Evolutionary conservation across 2,888 invertebrate genomes (phyloP), one percentile per base, ranked within the genome.

Genomic region (Ditylenchus weischeri): DNA sequence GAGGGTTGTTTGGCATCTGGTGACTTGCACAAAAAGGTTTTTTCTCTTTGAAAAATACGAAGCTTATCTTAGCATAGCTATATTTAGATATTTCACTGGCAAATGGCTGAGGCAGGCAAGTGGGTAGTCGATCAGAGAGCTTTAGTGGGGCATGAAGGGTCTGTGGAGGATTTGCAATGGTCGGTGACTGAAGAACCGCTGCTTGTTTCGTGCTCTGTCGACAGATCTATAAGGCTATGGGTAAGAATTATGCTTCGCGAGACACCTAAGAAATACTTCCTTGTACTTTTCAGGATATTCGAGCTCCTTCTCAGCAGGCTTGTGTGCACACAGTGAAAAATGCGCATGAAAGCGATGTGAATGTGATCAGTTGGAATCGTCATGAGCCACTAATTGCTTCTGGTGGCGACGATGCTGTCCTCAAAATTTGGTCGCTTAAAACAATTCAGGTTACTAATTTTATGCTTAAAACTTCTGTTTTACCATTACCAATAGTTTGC

Each of bases 151-250:
- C 98, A 99, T 83, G 89, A 89, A 23, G 89, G 88, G 60, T 95
- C 95, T 38, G 92, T 99, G 15, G 98, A 98, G 87, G 98, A 99
- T 84, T 87, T 99, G 72, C 95, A 96, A 83, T 98, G 98, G 98
- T 95, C 95, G 69, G 95, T 95, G 1, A 93, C 90, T 85, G 98
- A 98, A 86, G 87, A 84, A 18, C 86, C 90, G 85, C 93, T 93
- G 89, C 69, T 81, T 54, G 84, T 86, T 11, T 86, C 86, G 0
- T 86, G 86, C 76, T 86, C 87, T 13, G 84, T 86, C 11, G 87
- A 87, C 76, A 83, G 83, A 64, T 82, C 84, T 38, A 90, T 99
- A 73, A 89, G 93, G 78, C 90, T 99, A 82, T 98, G 96, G 96
- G 43, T 43, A 43, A 43, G 2, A 43, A 13, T 43, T 43, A 13